phyloP scores from a whole-genome alignment of 2,113 vertebrate species.

The Grallaria varia region DNA sequence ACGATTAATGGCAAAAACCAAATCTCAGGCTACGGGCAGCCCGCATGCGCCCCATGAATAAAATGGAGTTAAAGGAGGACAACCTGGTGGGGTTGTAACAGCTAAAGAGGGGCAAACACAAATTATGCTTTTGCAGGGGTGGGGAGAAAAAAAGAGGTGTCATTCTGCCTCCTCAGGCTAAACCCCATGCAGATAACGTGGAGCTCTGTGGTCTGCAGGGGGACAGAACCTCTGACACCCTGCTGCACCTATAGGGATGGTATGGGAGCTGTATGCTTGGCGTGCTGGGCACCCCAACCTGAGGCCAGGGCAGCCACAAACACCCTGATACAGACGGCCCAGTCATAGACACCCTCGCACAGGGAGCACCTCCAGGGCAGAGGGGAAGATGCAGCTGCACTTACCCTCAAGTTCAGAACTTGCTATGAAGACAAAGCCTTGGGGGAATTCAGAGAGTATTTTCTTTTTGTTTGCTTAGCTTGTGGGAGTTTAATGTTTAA shows the following conservation, averaged over 20 bases:
- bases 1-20: neutral
- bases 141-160: neutral
- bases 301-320: neutral
- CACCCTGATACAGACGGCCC: neutral
- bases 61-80: neutral
- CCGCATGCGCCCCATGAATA: neutral
- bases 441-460: neutral
- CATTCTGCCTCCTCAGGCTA: neutral
- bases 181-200: neutral
- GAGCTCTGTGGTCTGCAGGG: neutral
- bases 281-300: fast-evolving
- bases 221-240: neutral
- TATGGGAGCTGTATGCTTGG: neutral
- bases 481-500: constrained; percentile 62
- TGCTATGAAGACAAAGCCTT: neutral
- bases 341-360: neutral
- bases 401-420: neutral
- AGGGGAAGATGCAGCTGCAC: neutral
- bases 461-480: constrained; percentile 28
- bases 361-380: neutral
- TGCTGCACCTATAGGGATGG: neutral
- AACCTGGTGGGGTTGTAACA: neutral
- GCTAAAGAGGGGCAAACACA: neutral
- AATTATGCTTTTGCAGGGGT: neutral
- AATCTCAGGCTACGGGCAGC: neutral